Base-by-base conservation (phyloP, 2,888 invertebrate species). In the Aporophyla nigra region DNA sequence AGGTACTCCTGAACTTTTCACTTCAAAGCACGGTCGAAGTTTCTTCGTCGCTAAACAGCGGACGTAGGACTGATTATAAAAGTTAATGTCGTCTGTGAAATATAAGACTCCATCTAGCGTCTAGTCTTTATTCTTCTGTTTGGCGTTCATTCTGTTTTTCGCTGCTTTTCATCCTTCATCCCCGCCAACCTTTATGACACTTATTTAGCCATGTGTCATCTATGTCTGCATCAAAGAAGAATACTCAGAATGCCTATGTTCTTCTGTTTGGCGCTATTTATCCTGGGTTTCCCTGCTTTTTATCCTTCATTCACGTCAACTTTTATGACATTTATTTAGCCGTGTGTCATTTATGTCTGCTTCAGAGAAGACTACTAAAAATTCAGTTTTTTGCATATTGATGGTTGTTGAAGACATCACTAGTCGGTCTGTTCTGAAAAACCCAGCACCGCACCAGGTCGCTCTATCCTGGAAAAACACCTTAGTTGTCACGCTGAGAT, bases 51-150 rank as follows among this genome's bases (percentile, higher is more conserved):
- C 40, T 56, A 43, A 56, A 74, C 58, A 78, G 53, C 24, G 7
- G 10, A 43, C 49, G n/a, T 9, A 5, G 10, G 54, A n/a, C 14
- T 81, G 27, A 80, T 77, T 63, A 62, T 76, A 27, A 19, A 78
- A 78, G 40, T 66, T 65, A 0, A 63, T 43, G 27, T 59, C 5
- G 43, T 51, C 51, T 51, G 21, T 19, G 14, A 49, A 72, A 71
- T 56, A 24, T 43, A 43, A 46, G 70, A 43, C 27, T 68, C 12
- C 19, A 27, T 54, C 24, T 19, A 58, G 24, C 7, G 40, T 49
- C 62, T 49, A 5, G 16, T 12, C 0, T 49, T 16, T 19, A 4
- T 33, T n/a, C 21, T 69, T 70, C 6, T 27, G 5, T 2, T 33
- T 33, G 33, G 33, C 33, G 33, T 33, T 33, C 33, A 33, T 33